A percentile compares a stretch with the other conserved stretches of the same genome.
Evolutionary conservation across 2,113 vertebrate genomes (phyloP).

Genomic region (Merops nubicus): DNA sequence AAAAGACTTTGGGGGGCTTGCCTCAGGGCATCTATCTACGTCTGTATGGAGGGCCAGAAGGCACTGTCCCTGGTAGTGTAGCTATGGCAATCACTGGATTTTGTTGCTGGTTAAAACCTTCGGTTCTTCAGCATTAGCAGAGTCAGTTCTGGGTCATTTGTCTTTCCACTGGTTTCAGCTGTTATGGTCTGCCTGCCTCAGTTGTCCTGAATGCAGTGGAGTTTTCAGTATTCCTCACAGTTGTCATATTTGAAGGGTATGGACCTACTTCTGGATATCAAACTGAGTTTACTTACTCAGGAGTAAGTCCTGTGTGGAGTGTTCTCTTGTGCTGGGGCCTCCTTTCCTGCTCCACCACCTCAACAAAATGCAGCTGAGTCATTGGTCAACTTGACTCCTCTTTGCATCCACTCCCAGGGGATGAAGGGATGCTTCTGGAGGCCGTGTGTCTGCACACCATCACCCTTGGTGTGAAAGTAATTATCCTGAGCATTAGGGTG

Average conservation of each 20-base stretch:
- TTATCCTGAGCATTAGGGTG: background rate
- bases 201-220: background rate
- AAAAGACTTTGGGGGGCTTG: background rate
- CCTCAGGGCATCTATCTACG: background rate
- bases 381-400: rapidly evolving
- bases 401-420: background rate
- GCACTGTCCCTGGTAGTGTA: background rate
- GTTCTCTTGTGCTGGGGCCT: background rate
- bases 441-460: background rate
- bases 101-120: background rate
- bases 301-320: rapidly evolving
- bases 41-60: background rate
- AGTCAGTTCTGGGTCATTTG: background rate
- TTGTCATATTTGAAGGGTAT: background rate
- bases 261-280: background rate
- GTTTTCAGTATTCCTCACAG: rapidly evolving
- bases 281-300: background rate
- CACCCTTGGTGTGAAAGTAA: background rate
- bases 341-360: background rate
- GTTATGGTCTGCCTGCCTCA: background rate
- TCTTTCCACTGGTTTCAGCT: background rate
- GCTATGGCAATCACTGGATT: background rate
- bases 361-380: background rate
- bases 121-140: background rate
- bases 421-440: background rate